These are phyloP conservation scores for Harpegnathos saltator DNA, from an alignment of 1,140 invertebrate genomes.

Conservation along the genomic window DNA sequence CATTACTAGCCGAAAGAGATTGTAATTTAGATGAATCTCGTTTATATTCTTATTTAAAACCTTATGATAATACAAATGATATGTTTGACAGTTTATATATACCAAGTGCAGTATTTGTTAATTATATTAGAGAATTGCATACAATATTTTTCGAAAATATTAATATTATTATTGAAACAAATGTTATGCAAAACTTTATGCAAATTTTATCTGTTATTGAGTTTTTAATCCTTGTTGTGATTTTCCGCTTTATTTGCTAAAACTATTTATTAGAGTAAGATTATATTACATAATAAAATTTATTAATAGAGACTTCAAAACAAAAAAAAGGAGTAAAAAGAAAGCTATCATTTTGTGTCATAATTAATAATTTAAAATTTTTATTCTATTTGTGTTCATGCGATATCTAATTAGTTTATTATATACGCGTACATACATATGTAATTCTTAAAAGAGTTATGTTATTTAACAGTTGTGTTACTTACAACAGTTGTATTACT, in stretches of 20 bases:
- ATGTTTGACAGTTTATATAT: slow-evolving; percentile 4
- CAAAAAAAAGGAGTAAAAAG: background rate
- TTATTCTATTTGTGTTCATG: slow-evolving; percentile 4
- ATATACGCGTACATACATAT: too few species aligned
- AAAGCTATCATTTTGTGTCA: slow-evolving; percentile 3
- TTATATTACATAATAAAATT: slow-evolving; percentile 8
- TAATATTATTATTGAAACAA: slow-evolving; percentile 5
- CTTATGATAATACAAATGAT: background rate
- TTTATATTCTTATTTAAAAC: slow-evolving; percentile 3
- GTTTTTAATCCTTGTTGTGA: background rate
- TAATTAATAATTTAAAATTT: slow-evolving; percentile 3
- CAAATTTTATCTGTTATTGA: slow-evolving; percentile 1
- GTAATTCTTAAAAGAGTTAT: too few species aligned
- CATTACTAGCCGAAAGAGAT: slow-evolving; percentile 10
- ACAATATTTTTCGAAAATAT: slow-evolving; percentile 17
- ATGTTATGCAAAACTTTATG: slow-evolving; percentile 9
- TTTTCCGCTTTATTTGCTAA: background rate
- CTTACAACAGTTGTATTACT: too few species aligned
- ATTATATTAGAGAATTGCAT: slow-evolving; percentile 11
- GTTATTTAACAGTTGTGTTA: too few species aligned
- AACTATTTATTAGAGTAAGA: background rate
- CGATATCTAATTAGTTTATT: too few species aligned
- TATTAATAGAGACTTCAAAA: slow-evolving; percentile 9
- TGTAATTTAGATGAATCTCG: background rate
- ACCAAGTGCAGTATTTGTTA: slow-evolving; percentile 16